Base-by-base conservation (phyloP, 1,140 invertebrate species). In the Adelges cooleyi region DNA sequence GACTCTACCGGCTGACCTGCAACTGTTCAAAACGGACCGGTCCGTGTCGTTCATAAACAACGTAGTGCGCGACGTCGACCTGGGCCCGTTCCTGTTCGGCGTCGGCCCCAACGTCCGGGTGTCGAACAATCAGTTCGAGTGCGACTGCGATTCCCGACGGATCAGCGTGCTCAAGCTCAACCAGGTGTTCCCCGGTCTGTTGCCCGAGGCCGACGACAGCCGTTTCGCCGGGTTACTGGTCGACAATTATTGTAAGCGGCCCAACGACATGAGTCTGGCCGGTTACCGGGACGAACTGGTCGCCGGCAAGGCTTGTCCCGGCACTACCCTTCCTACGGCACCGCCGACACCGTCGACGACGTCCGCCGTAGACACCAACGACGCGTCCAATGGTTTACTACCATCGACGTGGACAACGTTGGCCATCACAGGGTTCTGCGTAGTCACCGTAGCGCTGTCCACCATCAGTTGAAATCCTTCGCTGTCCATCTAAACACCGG, bases 131-230 rank as follows among this genome's bases (percentile, higher is more conserved):
- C 46, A 27, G 54, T 59, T 67, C 23, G 36, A 22, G 13, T 67
- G 66, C 18, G 66, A 67, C 44, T 67, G 66, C 29, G 54, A 46
- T n/a, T 51, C 53, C 2, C 66, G 66, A 5, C 53, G 18, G 22
- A 67, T 40, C 11, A 67, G 66, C 25, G 48, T 67, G 18, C 46
- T 67, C 3, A 56, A 59, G 22, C 1, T 62, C n/a, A 51, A 67
- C 33, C 29, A 67, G 49, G 29, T 67, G 25, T 59, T 62, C 25
- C 66, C 53, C 2, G 66, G 66, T 0, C 22, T 67, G 20, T 2
- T 59, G 36, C 42, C 49, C 11, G 42, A 59, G 4, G 33, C 18
- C 2, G 56, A 62, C 17, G 15, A 11, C 29, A 33, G 29, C 17
- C 40, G 25, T 22, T 29, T 62, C 1, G 4, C 23, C 3, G n/a